A percentile compares a stretch with the other conserved stretches of the same genome.
Conservation (phyloP, 1,140 invertebrate genomes). For the Drosophila guanche region DNA sequence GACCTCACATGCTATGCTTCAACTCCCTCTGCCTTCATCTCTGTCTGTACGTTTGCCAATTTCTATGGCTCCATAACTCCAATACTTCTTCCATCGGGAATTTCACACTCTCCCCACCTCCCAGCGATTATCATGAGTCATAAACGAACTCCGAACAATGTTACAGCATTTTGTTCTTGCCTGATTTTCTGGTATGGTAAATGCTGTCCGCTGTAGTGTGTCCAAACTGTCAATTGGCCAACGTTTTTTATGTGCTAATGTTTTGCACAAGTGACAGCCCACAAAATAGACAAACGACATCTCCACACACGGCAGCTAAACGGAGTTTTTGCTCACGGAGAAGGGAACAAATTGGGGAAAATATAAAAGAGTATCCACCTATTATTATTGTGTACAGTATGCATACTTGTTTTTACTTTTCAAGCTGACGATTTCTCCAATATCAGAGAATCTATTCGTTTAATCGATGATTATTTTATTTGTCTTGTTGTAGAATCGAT, state of each 20-base stretch:
- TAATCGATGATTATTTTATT: too few relatives aligned
- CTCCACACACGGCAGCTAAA: neutral
- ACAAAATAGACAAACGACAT: constrained; percentile 1
- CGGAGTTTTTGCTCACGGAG: neutral
- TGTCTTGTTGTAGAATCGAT: too few relatives aligned
- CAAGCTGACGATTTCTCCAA: too few relatives aligned
- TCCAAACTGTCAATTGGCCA: constrained; percentile 39
- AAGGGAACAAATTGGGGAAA: neutral
- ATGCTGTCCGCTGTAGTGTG: constrained; percentile 13
- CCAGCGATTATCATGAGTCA: constrained; percentile 21
- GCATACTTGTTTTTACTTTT: too few relatives aligned
- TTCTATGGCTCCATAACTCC: constrained; percentile 40
- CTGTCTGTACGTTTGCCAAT: constrained; percentile 12
- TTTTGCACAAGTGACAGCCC: constrained; percentile 21
- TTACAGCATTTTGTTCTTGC: constrained; percentile 13
- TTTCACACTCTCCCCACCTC: constrained; percentile 9
- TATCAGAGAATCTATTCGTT: too few relatives aligned
- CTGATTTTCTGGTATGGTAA: constrained; percentile 5
- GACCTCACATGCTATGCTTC: constrained; percentile 48
- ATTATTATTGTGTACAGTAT: neutral
- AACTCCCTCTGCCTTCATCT: constrained; percentile 11
- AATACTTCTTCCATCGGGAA: constrained; percentile 32
- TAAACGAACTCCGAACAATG: constrained; percentile 7
- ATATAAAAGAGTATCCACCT: neutral
- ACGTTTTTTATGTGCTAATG: constrained; percentile 30